phyloP scores from a whole-genome alignment of 2,797 vertebrate species.

The Ctenosaura bakeri region DNA sequence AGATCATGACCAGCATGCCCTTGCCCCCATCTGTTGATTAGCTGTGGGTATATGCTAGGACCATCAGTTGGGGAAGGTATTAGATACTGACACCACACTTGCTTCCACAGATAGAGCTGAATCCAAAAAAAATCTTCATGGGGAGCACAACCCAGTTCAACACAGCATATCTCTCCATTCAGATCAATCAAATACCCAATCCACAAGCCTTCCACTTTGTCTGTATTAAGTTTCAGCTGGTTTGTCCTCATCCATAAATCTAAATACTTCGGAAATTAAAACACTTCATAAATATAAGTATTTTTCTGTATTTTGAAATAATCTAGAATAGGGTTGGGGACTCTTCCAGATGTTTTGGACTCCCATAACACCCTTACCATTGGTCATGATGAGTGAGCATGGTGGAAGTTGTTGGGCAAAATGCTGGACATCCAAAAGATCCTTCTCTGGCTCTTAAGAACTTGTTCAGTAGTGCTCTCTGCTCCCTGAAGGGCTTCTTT shows the following conservation, averaged over 20 bases:
- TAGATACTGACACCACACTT: neutral
- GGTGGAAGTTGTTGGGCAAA: neutral
- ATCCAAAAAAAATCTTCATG: neutral
- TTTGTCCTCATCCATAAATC: slow-evolving; percentile 6
- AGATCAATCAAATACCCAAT: neutral
- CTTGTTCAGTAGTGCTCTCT: slow-evolving; percentile 63
- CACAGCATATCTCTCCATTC: neutral
- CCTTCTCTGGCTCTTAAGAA: neutral
- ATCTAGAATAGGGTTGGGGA: neutral
- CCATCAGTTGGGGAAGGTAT: neutral
- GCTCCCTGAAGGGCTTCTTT: neutral
- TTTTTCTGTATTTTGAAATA: slow-evolving; percentile 14
- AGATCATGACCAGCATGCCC: no score
- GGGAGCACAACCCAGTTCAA: neutral
- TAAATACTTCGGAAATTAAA: slow-evolving; percentile 44
- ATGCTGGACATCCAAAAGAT: neutral
- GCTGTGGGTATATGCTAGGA: no score
- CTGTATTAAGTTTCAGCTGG: no score
- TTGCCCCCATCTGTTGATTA: no score
- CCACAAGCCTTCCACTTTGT: neutral
- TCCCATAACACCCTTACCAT: neutral
- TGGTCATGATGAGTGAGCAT: neutral
- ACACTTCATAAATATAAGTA: neutral
- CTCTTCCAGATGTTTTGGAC: neutral
- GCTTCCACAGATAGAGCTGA: neutral